Percentiles rank a stretch among this genome's conserved stretches.
Conservation (phyloP, 2,888 invertebrate genomes). For the Nebria brevicollis region DNA sequence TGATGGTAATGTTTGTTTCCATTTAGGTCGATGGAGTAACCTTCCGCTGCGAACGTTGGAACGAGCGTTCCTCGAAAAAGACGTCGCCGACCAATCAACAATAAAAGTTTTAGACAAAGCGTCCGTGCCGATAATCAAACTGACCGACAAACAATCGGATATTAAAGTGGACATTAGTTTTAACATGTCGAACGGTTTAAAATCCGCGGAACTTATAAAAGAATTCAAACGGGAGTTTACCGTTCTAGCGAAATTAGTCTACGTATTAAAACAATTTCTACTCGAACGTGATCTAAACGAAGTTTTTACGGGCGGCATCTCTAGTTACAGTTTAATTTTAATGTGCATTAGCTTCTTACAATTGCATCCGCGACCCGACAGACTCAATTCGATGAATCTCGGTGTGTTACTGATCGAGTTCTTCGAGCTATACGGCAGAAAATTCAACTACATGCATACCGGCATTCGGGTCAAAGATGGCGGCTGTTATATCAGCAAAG, state of each 20-base stretch:
- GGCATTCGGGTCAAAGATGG: constrained; percentile 94
- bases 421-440: constrained; percentile 95
- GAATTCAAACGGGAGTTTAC: constrained; percentile 90
- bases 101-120: constrained; percentile 98
- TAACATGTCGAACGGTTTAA: constrained; percentile 98
- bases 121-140: constrained; percentile 97
- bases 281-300: constrained; percentile 98
- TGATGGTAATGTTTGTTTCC: not conserved
- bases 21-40: constrained; percentile 85
- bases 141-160: constrained; percentile 86
- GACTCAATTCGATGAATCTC: constrained; percentile 77
- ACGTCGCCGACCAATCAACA: constrained; percentile 88
- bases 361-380: constrained; percentile 87
- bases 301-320: constrained; percentile 99
- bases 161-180: constrained; percentile 99
- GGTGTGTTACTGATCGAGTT: constrained; percentile 96
- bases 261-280: constrained; percentile 98
- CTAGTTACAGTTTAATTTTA: constrained; percentile 97
- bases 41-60: constrained; percentile 92
- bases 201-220: constrained; percentile 95
- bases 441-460: constrained; percentile 95
- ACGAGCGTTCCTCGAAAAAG: constrained; percentile 87
- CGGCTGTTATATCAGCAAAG: constrained; percentile 93
- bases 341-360: constrained; percentile 98
- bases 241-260: constrained; percentile 90